Percentiles rank a stretch among this genome's conserved stretches.
These are phyloP conservation scores for Delichon dasypus DNA, from an alignment of 2,797 vertebrate genomes.

Conservation along the genomic window DNA sequence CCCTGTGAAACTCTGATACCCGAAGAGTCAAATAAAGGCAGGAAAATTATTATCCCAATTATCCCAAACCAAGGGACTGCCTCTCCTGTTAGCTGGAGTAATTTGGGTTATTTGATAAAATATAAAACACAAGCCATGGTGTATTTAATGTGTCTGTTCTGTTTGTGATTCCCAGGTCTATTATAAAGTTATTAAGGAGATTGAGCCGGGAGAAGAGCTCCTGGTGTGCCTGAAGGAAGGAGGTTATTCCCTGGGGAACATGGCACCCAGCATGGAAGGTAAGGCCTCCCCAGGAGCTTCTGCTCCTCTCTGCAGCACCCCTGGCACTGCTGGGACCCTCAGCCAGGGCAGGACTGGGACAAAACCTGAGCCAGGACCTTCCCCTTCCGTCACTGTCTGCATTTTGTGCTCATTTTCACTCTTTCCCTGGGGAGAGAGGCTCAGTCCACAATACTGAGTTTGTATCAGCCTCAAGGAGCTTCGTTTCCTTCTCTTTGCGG, in stretches of 20 bases:
- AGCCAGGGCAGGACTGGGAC: neutral
- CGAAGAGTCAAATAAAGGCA: neutral
- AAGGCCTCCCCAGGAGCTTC: slow-evolving; percentile 72
- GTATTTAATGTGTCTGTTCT: slow-evolving; percentile 26
- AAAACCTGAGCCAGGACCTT: neutral
- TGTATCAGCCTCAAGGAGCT: neutral
- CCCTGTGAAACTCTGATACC: neutral
- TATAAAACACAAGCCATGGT: neutral
- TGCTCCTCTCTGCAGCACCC: neutral
- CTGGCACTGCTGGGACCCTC: neutral
- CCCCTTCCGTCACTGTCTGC: neutral
- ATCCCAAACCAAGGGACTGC: neutral
- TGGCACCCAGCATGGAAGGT: slow-evolving; percentile 95
- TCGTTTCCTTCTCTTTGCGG: neutral
- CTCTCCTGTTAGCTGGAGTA: neutral
- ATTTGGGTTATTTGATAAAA: neutral
- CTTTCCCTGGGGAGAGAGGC: neutral
- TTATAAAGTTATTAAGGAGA: slow-evolving; percentile 96
- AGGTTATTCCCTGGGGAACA: slow-evolving; percentile 88
- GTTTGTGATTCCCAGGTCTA: slow-evolving; percentile 82
- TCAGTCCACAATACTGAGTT: neutral
- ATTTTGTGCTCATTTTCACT: neutral
- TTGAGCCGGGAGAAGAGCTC: slow-evolving; percentile 94
- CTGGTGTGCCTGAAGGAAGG: slow-evolving; percentile 95
- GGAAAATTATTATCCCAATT: neutral